Evolutionary conservation across 2,113 vertebrate genomes (phyloP), one percentile per base, ranked within the genome.

Genomic region (Malurus melanocephalus): DNA sequence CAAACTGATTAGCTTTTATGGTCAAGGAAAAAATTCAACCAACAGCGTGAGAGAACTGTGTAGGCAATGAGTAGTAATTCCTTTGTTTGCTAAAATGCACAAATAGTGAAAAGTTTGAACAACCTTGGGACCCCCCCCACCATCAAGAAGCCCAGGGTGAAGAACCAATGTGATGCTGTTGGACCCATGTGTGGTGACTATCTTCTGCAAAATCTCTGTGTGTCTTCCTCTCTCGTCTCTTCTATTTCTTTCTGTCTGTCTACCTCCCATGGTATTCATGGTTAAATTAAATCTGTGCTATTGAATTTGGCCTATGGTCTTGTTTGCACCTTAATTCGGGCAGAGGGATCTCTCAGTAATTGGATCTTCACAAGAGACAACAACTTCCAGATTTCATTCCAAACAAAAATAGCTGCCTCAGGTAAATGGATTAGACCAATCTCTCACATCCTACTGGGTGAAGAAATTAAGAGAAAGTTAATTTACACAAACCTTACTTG

Each of bases 291-390:
- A 60, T 60, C 16, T 5, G 0, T 53, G 7, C 4, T 52, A 12
- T 21, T 40, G 22, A 15, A 28, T 59, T 52, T n/a, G n/a, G 23
- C 52, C 40, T 40, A 26, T 52, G 13, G 46, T 46, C 26, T 65
- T 24, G 2, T 46, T 60, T 53, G 40, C 14, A 33, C 11, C 13
- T 46, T 53, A 15, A 26, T 74, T 80, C 0, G 0, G 38, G 28
- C 11, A 74, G 46, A 74, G 24, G 11, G 7, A 40, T 80, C 16
- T 59, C 38, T 66, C 53, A 60, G 6, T 45, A 46, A 30, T 33
- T 1, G 3, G 16, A 15, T 46, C 7, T n/a, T 66, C 26, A 52
- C 16, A 30, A 53, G 64, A 77, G 24, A 52, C 23, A 65, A 66
- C 28, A 56, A 53, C 13, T 46, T 87, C 27, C 43, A 82, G 13